Base-by-base conservation (phyloP, 1,140 invertebrate genomes). In the Coelopa frigida region DNA sequence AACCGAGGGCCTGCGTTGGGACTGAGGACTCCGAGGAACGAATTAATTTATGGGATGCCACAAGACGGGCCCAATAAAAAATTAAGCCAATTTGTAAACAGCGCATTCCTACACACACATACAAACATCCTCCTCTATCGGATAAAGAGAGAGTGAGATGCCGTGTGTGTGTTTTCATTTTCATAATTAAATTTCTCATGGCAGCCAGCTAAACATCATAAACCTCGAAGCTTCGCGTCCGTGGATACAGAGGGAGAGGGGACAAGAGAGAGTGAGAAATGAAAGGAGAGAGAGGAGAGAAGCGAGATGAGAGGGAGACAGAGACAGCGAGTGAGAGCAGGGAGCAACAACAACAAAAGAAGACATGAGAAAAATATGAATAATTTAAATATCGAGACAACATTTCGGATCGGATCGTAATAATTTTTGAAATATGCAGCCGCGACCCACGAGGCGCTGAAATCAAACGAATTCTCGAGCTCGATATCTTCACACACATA, bases 401-500 rank as follows among this genome's bases (percentile, higher is more conserved):
- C 62, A 66, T 66, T 66, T 66, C 62, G 62, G 65, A 66, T 66
- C 62, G 62, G n/a, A n/a, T 66, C 62, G 65, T 66, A 66, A 66
- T 66, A 66, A 66, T 66, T 65, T 66, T 66, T 66, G 62, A 66
- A 65, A 66, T 66, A 66, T 66, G 62, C 61, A 66, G 62, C 62
- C 59, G 62, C 55, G 54, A 52, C 32, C 38, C 49, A 46, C 23
- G 24, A 35, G 37, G 40, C 38, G 49, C 44, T 46, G 59, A 66
- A 61, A 66, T 66, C 62, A 66, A 66, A 66, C 62, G 62, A 66
- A 66, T 66, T 66, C 62, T 66, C 52, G 49, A 66, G 62, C 60
- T 66, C 64, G 58, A 59, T 49, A 35, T 24, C 33, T 22, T 27
- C 33, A 26, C 29, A 29, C 23, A 18, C 2, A 24, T n/a, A 42